Evolutionary conservation across 1,140 invertebrate genomes (phyloP), one percentile per base, ranked within the genome.

Genomic region (Micrasema minimum): DNA sequence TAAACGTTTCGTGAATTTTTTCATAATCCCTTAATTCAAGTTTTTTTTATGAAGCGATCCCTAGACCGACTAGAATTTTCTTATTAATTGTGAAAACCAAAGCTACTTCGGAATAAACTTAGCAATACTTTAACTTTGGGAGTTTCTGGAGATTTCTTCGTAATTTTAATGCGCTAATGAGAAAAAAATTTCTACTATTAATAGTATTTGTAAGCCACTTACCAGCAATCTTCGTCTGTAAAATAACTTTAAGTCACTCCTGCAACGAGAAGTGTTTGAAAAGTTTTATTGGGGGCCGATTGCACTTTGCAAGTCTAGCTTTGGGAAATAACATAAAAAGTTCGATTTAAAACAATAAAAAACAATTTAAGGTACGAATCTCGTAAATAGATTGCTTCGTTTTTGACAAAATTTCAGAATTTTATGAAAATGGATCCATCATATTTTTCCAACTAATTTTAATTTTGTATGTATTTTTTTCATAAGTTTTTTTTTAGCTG

Each of bases 161-260:
- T 68, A 59, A 68, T 46, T 68, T 57, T 53, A 68, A 67, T 57
- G 66, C 38, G 66, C 66, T 68, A 68, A 68, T 68, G 66, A 67
- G 66, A 55, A 45, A 66, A n/a, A 68, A 48, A 57, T 68, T 59
- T 43, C 16, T 57, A 68, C 66, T 68, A 68, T 68, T 53, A 68
- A 68, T 68, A 68, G 51, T 68, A 68, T 68, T 68, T 68, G 66
- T 66, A 35, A 51, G 48, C 53, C 66, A 68, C 53, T 55, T 38
- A 22, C 38, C 46, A 68, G 45, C 66, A 59, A 68, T 18, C 66
- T 9, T 12, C 18, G 53, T 20, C 12, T 26, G 51, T 68, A 53
- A 35, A 68, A 23, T 68, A 11, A 68, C 16, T 68, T 53, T 31
- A n/a, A 57, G 51, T 48, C 50, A 37, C 59, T 46, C 14, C 66